Evolutionary conservation across 2,888 invertebrate species (phyloP).

Genomic region (Schizaphis graminum): DNA sequence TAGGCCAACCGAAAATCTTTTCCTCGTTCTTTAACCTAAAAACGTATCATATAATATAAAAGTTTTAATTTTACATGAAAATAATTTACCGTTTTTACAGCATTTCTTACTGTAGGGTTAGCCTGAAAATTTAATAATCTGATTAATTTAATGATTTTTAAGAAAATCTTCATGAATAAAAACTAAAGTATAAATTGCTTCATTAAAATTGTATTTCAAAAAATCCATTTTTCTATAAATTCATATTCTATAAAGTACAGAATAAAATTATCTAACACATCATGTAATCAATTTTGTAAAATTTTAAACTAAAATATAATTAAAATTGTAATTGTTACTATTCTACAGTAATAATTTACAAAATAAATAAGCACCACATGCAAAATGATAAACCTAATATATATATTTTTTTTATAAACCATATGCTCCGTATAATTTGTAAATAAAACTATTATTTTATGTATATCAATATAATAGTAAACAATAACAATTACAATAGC

Average conservation of each 20-base stretch:
- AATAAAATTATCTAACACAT: neutral
- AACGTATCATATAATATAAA: slow-evolving; percentile 55
- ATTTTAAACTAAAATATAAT: neutral
- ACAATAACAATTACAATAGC: neutral
- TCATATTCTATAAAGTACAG: neutral
- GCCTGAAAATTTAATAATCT: slow-evolving; percentile 76
- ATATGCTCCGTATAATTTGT: neutral
- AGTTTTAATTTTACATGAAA: neutral
- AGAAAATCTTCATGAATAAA: slow-evolving; percentile 18
- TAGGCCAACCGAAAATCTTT: slow-evolving; percentile 84
- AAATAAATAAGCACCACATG: neutral
- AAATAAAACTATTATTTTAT: neutral
- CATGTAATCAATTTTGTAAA: neutral
- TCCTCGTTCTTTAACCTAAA: slow-evolving; percentile 80
- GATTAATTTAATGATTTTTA: slow-evolving; percentile 50
- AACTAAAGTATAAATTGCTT: neutral
- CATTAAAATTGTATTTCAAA: neutral
- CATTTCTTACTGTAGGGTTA: slow-evolving; percentile 93
- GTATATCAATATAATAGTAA: neutral
- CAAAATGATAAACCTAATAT: neutral
- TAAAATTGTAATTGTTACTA: neutral
- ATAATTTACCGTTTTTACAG: slow-evolving; percentile 91
- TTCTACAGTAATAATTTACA: neutral
- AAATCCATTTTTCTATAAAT: neutral
- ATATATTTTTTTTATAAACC: neutral